Evolutionary conservation across 2,888 invertebrate species (phyloP), one percentile per base, ranked within the genome.

Genomic region (Mallateleia sp.): DNA sequence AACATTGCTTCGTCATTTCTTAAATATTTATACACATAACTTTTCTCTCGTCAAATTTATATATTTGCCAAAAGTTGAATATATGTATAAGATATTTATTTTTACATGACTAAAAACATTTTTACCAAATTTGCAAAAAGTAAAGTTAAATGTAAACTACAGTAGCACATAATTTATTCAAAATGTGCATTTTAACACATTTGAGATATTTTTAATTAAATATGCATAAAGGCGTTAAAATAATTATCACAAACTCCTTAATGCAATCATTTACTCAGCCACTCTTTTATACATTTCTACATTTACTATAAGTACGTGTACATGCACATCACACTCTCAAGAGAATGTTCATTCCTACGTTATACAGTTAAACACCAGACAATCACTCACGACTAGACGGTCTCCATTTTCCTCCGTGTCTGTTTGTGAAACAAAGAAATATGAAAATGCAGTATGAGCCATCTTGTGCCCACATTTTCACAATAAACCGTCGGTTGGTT

Each of bases 351-450:
- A 77, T 77, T 45, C 47, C 66, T 28, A 28, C 56, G 78, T 78
- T 78, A 78, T 67, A 58, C 24, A 58, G 67, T 78, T 78, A 78
- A 67, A 78, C 66, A 66, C 54, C 79, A 80, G 71, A 80, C 79
- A 80, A 80, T 80, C 79, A 71, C 62, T 80, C 79, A 71, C 54
- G 50, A 28, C 45, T 66, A 79, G 79, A 79, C 79, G 34, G 50
- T 69, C 60, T 79, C 50, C 69, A 79, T 79, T 69, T 79, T 79
- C 56, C 79, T 45, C 56, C 56, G 67, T 58, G 34, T 22, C 69
- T 69, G 78, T 69, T 78, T 47, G 50, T 38, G 78, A 78, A 69
- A 78, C 78, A 78, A 78, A 69, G 78, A 69, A 69, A 78, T 78
- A 69, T 78, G 78, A 60, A 78, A 78, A 69, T 69, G 42, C 60